These are phyloP conservation scores for Neolamprologus hecqui DNA, from an alignment of 2,113 vertebrate species.

Conservation along the genomic window DNA sequence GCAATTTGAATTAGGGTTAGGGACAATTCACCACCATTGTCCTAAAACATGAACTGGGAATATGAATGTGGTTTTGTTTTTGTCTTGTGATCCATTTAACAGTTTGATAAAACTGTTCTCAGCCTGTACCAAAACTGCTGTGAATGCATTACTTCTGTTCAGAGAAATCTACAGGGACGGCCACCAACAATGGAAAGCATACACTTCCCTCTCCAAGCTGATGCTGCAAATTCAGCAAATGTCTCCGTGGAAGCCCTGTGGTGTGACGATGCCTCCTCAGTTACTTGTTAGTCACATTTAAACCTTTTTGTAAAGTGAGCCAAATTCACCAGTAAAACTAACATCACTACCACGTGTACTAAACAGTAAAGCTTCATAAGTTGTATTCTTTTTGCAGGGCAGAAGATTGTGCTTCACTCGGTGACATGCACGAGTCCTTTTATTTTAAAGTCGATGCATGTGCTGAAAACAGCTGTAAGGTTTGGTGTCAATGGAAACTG, in stretches of 20 bases:
- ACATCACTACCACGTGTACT: accelerated
- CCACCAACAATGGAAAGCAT: neutral
- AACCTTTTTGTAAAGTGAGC: neutral
- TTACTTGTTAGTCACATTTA: neutral
- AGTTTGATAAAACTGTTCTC: neutral
- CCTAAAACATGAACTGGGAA: accelerated
- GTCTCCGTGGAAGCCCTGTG: neutral
- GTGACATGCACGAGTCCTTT: neutral
- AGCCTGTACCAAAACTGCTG: neutral
- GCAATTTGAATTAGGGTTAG: neutral
- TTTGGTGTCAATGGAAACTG: neutral
- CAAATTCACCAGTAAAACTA: neutral
- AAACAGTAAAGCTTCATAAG: neutral
- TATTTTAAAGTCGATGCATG: neutral
- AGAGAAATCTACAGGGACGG: neutral
- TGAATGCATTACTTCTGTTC: neutral
- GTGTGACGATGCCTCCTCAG: neutral
- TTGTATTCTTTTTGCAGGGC: accelerated
- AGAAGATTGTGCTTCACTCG: accelerated
- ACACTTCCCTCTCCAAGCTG: neutral
- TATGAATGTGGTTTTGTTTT: neutral
- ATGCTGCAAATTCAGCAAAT: neutral
- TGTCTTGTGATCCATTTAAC: neutral
- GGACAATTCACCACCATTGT: neutral
- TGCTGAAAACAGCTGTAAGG: neutral